A percentile compares a stretch with the other conserved stretches of the same genome.
phyloP scores from a whole-genome alignment of 2,888 invertebrate genomes.

The Heliconius charithonia region DNA sequence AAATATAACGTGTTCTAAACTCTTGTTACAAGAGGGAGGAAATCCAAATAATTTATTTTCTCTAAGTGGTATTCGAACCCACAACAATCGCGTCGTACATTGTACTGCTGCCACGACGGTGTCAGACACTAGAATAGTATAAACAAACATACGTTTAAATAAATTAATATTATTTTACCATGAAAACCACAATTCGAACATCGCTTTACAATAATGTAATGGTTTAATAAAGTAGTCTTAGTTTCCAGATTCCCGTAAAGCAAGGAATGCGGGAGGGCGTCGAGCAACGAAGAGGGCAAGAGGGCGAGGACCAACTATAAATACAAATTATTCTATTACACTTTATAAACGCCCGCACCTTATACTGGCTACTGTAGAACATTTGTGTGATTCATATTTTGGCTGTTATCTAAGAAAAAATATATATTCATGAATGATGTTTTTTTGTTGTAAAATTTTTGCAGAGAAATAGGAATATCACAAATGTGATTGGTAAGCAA shows the following conservation, averaged over 20 bases:
- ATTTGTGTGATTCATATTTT: slow-evolving; percentile 20
- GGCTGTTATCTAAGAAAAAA: neutral
- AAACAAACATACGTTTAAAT: neutral
- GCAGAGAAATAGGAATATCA: neutral
- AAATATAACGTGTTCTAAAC: neutral
- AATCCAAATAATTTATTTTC: too few relatives aligned
- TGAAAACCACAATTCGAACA: slow-evolving; percentile 37
- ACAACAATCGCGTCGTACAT: too few relatives aligned
- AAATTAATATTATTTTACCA: neutral
- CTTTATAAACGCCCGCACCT: slow-evolving; percentile 44
- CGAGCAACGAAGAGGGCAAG: slow-evolving; percentile 55
- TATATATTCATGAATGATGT: neutral
- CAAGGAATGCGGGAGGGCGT: slow-evolving; percentile 54
- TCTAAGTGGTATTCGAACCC: too few relatives aligned
- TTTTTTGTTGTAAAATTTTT: neutral
- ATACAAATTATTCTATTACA: slow-evolving; percentile 72
- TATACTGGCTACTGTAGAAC: slow-evolving; percentile 31
- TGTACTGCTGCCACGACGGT: too few relatives aligned
- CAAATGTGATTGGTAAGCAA: too few relatives aligned
- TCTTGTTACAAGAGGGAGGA: neutral
- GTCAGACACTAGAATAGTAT: neutral
- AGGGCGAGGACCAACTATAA: slow-evolving; percentile 60
- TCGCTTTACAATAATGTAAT: slow-evolving; percentile 48
- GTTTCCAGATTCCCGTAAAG: slow-evolving; percentile 67
- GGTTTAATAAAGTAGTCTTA: slow-evolving; percentile 47